Evolutionary conservation across 92 coral and sea anemone genomes (phyloP), one percentile per base, ranked within the genome.

Genomic region (Umimayanthus chanpuru): DNA sequence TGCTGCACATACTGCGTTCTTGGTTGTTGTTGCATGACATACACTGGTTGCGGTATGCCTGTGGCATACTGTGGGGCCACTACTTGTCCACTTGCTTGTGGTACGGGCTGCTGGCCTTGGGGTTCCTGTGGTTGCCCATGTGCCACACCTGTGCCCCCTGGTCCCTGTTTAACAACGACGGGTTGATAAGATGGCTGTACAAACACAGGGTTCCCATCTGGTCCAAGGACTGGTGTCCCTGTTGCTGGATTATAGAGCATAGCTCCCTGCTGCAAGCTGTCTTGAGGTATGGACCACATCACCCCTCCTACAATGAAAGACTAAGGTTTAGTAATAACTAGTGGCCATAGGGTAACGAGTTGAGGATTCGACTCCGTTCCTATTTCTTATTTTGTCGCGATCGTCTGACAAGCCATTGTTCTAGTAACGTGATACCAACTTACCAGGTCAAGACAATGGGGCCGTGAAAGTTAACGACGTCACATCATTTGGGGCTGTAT

Each of bases 151-250:
- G 90, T 10, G 85, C 84, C 90, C 49, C 93, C 92, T 76, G 94
- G 87, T 15, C 96, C 93, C 67, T 93, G 92, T 80, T 95, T 95
- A 77, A 95, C 90, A 82, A 93, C 90, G 74, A 93, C 90, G 6
- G 90, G 93, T n/a, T 95, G 98, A 74, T 95, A 95, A 29, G 96
- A 53, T 2, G 92, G 96, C 86, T 95, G 98, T 80, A 95, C 90
- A 21, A 94, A 82, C 64, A 86, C 50, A 0, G 98, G 94, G 47
- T 90, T 93, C 41, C 99, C 96, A 77, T 96, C 99, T 5, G 93
- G 90, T 25, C 96, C 98, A 29, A 96, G 80, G 43, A 94, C 88
- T 28, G 96, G 94, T 9, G 94, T 77, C 68, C 98, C 98, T 81
- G 94, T 93, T 72, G 76, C 90, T 7, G 96, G 98, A 78, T 95